These are phyloP conservation scores for Asobara japonica DNA, from an alignment of 1,140 invertebrate genomes.

Conservation along the genomic window DNA sequence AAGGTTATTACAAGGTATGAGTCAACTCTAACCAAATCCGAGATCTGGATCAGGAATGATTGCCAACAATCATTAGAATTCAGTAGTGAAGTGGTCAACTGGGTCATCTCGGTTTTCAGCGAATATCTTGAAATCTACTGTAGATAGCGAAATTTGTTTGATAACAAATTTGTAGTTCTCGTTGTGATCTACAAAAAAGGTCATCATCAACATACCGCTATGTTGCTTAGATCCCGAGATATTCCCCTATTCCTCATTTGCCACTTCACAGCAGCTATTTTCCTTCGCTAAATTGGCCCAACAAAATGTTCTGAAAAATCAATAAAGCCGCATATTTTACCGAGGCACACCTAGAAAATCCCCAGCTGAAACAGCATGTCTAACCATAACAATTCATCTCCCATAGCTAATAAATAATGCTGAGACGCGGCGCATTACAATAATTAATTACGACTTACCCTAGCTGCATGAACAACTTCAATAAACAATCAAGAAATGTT, in stretches of 20 bases:
- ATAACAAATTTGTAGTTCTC: too few species aligned
- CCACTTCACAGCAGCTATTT: background rate
- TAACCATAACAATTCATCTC: constrained; percentile 1
- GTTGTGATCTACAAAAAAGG: too few species aligned
- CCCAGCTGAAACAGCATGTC: background rate
- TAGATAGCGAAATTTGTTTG: too few species aligned
- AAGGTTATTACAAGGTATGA: too few species aligned
- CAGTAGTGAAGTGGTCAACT: background rate
- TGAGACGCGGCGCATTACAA: background rate
- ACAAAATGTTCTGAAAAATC: background rate
- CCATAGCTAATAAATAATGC: background rate
- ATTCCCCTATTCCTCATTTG: too few species aligned
- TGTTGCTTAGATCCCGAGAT: too few species aligned
- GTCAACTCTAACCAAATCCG: too few species aligned
- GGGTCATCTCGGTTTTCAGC: too few species aligned
- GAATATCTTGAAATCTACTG: too few species aligned
- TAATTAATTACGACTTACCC: constrained; percentile 3
- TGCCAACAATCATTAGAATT: too few species aligned
- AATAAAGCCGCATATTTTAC: background rate
- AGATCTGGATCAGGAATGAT: too few species aligned
- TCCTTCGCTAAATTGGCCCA: background rate
- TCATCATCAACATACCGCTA: too few species aligned
- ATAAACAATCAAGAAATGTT: constrained; percentile 14
- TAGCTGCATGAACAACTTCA: constrained; percentile 42
- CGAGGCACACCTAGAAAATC: background rate